A percentile compares a stretch with the other conserved stretches of the same genome.
phyloP scores from a whole-genome alignment of 2,888 invertebrate species.

The Agrypnus murinus region DNA sequence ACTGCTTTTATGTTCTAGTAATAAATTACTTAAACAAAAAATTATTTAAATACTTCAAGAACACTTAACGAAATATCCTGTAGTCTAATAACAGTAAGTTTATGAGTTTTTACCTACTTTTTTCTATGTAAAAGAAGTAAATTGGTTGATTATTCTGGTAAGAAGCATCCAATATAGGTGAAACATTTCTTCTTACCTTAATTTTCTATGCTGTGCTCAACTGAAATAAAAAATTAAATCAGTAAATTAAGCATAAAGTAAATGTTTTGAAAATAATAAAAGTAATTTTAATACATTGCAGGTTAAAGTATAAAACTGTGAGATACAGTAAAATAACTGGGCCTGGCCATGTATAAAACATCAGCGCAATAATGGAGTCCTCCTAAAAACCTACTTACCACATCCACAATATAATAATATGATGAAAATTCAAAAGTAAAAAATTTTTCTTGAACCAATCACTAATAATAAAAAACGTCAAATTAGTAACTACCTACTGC shows the following conservation, averaged over 20 bases:
- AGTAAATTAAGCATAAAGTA: neutral
- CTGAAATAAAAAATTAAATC: conserved; percentile 1
- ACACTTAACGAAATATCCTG: too few relatives aligned
- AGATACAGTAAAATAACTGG: neutral
- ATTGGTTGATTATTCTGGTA: too few relatives aligned
- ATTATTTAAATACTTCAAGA: too few relatives aligned
- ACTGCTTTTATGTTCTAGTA: too few relatives aligned
- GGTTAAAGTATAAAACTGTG: conserved; percentile 11
- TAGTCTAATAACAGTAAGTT: too few relatives aligned
- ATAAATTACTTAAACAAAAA: too few relatives aligned
- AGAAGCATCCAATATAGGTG: too few relatives aligned
- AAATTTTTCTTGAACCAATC: conserved; percentile 32
- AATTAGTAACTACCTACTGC: conserved; percentile 44
- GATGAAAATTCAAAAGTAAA: conserved; percentile 19
- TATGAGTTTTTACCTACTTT: neutral
- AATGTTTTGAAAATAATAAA: neutral
- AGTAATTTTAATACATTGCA: conserved; percentile 20
- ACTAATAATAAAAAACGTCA: conserved; percentile 32
- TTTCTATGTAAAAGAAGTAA: too few relatives aligned
- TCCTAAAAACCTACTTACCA: conserved; percentile 1
- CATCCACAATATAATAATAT: neutral
- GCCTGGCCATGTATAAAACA: neutral
- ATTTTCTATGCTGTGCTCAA: neutral
- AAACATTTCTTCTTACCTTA: conserved; percentile 11
- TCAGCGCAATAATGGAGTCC: neutral